These are phyloP conservation scores for Drosophila insularis DNA, from an alignment of 1,140 invertebrate species.

Conservation along the genomic window DNA sequence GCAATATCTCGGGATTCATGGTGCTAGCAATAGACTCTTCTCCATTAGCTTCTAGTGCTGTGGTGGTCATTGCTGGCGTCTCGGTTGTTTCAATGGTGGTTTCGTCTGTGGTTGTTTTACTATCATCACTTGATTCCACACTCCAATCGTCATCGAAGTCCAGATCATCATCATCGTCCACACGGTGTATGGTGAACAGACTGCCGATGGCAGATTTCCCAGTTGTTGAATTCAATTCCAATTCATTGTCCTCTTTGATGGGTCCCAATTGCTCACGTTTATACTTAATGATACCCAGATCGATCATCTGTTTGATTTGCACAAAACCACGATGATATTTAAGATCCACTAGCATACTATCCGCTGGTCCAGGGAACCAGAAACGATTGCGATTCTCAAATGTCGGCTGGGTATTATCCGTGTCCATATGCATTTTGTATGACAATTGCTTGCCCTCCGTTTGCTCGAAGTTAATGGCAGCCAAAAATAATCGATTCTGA, in stretches of 20 bases:
- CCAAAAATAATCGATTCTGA: slow-evolving; percentile 74
- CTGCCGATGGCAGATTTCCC: neutral
- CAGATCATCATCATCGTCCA: slow-evolving; percentile 56
- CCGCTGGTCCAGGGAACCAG: slow-evolving; percentile 87
- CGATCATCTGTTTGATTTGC: slow-evolving; percentile 86
- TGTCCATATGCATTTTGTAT: slow-evolving; percentile 88
- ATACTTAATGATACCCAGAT: slow-evolving; percentile 85
- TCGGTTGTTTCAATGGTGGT: neutral
- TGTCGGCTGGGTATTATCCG: slow-evolving; percentile 87
- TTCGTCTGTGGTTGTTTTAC: neutral
- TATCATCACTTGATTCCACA: slow-evolving; percentile 9
- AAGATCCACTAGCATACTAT: slow-evolving; percentile 86
- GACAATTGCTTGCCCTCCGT: slow-evolving; percentile 57
- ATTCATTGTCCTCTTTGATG: slow-evolving; percentile 13
- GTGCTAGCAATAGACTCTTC: neutral
- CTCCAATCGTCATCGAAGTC: slow-evolving; percentile 11
- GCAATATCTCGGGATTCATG: slow-evolving; percentile 9
- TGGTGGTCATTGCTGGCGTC: neutral
- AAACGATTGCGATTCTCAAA: slow-evolving; percentile 85
- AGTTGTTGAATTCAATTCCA: neutral
- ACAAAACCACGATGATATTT: slow-evolving; percentile 87
- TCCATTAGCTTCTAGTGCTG: neutral
- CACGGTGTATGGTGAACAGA: slow-evolving; percentile 35
- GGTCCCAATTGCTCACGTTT: slow-evolving; percentile 59
- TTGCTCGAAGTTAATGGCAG: slow-evolving; percentile 73